Conservation (phyloP, 2,113 vertebrate genomes). For the Lipotes vexillifer region DNA sequence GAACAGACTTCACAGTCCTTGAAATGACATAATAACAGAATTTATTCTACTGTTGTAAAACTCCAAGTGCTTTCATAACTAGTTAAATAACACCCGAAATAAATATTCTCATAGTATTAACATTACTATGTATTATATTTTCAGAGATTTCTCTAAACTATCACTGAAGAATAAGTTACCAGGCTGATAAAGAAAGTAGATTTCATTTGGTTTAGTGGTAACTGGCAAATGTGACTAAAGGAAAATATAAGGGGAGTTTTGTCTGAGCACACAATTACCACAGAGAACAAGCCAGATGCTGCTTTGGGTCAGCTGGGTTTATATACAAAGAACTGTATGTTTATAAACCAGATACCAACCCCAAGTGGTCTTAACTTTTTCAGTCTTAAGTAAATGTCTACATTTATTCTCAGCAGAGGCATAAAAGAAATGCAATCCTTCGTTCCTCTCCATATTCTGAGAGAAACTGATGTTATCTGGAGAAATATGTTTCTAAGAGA, state of each 20-base stretch:
- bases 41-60: conserved; percentile 26
- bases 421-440: conserved; percentile 27
- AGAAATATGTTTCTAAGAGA: conserved; percentile 61
- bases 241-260: background rate
- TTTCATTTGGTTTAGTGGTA: background rate
- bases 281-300: background rate
- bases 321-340: background rate
- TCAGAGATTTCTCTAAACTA: conserved; percentile 10
- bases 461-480: conserved; percentile 56
- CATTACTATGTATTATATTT: conserved; percentile 1
- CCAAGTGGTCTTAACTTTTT: conserved; percentile 29
- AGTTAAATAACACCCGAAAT: conserved; percentile 50
- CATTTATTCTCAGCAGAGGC: conserved; percentile 27
- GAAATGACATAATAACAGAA: background rate
- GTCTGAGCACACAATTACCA: background rate
- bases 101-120: conserved; percentile 35
- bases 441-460: background rate
- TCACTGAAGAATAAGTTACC: background rate
- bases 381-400: conserved; percentile 32
- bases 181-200: background rate
- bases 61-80: conserved; percentile 44
- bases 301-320: background rate
- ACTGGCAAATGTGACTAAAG: background rate
- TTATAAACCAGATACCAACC: background rate
- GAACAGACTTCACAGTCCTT: conserved; percentile 45